Evolutionary conservation across 1,140 invertebrate species (phyloP).

Genomic region (Rhizoglyphus robini): DNA sequence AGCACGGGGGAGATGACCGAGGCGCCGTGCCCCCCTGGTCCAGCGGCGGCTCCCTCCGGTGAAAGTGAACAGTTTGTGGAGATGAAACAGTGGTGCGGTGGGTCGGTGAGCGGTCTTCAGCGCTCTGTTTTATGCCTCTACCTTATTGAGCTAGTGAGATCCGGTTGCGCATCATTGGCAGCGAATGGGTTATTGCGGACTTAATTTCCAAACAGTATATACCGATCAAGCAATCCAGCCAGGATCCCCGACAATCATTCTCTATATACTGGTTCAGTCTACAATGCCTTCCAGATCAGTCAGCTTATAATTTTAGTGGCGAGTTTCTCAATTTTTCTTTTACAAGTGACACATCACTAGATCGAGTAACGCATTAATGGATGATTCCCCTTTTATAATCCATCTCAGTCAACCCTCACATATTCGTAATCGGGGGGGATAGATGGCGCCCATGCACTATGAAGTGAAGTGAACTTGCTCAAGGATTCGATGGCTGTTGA

Average conservation of each 20-base stretch:
- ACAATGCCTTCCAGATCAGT: no score
- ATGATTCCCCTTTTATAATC: no score
- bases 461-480: not conserved
- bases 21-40: not conserved
- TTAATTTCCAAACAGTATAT: no score
- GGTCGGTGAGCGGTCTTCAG: not conserved
- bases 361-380: no score
- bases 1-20: not conserved
- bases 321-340: no score
- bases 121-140: not conserved
- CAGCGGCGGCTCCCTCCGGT: not conserved
- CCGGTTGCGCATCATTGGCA: not conserved
- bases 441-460: not conserved
- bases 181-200: no score
- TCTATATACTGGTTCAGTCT: no score
- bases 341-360: no score
- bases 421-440: not conserved
- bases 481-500: not conserved
- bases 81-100: not conserved
- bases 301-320: no score
- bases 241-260: no score
- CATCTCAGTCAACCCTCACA: no score
- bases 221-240: no score
- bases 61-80: not conserved
- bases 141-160: constrained; percentile 1